phyloP scores from a whole-genome alignment of 2,888 invertebrate species.

The Lamellibrachia satsuma region DNA sequence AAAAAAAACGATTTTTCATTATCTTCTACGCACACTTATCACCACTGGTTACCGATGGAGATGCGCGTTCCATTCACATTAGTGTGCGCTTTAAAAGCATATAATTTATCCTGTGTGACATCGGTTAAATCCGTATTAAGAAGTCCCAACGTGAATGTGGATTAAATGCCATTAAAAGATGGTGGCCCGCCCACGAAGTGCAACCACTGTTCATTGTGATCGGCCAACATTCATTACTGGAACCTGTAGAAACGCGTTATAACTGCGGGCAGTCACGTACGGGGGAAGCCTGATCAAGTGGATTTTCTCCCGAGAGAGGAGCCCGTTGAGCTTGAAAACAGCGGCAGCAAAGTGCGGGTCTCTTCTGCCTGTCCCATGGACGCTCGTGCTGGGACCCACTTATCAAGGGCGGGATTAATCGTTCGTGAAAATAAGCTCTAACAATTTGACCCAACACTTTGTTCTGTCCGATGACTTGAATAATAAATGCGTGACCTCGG shows the following conservation, averaged over 20 bases:
- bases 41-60: not conserved
- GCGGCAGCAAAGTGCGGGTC: not conserved
- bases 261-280: not conserved
- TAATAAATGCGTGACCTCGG: not conserved
- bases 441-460: conserved; percentile 5
- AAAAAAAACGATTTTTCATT: not conserved
- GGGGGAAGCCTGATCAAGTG: not conserved
- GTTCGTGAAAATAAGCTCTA: not conserved
- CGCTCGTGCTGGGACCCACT: not conserved
- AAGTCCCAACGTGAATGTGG: not conserved
- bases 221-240: not conserved
- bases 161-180: not conserved
- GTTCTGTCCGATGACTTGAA: not conserved
- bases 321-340: not conserved
- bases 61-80: not conserved
- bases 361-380: not conserved
- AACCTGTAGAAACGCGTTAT: not conserved
- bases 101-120: not conserved
- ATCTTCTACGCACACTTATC: not conserved
- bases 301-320: not conserved
- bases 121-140: not conserved
- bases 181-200: not conserved
- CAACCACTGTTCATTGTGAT: not conserved
- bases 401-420: not conserved
- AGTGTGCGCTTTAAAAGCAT: not conserved